Base-by-base conservation (phyloP, 2,888 invertebrate species). In the Dusona sp. region DNA sequence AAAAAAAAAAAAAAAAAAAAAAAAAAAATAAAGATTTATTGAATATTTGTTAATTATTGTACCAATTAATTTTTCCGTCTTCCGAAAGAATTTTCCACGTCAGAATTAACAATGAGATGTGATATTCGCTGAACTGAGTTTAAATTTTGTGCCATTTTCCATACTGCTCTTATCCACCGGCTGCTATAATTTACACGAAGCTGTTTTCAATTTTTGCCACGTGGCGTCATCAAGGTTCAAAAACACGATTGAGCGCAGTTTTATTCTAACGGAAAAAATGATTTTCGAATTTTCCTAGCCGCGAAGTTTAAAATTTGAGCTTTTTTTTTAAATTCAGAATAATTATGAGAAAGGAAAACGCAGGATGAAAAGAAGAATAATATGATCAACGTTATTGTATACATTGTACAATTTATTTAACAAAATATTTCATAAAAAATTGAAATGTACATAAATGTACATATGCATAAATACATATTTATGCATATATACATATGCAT, bases 351-450 rank as follows among this genome's bases (percentile, higher is more conserved):
- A 29, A 13, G 29, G 29, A 61, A 54, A 22, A 54, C 3, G 13
- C 0, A 9, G 22, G 33, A 64, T 38, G 0, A 9, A 67, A 13
- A 45, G 38, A n/a, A 79, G 29, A 68, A 54, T 54, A 19, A 65
- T 16, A 29, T 16, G 38, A 29, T 48, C 22, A 22, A 33, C 25
- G 22, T 48, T 13, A 42, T 68, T 75, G n/a, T 57, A 70, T 79
- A 67, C 68, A 45, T 75, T 79, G 75, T 86, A 86, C 70, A 83
- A 75, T 86, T 86, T 86, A 86, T 86, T 86, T 86, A 86, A 86
- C 83, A 86, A 86, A 86, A 86, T 86, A 86, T 81, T 78, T 84
- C 74, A 81, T 86, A 81, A 84, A 84, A 86, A 86, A 86, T 81
- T 80, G 84, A 57, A 86, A 84, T 74, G 78, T 84, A 86, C 73